These are phyloP conservation scores for Todiramphus saurophagus DNA, from an alignment of 2,113 vertebrate species.

Conservation along the genomic window DNA sequence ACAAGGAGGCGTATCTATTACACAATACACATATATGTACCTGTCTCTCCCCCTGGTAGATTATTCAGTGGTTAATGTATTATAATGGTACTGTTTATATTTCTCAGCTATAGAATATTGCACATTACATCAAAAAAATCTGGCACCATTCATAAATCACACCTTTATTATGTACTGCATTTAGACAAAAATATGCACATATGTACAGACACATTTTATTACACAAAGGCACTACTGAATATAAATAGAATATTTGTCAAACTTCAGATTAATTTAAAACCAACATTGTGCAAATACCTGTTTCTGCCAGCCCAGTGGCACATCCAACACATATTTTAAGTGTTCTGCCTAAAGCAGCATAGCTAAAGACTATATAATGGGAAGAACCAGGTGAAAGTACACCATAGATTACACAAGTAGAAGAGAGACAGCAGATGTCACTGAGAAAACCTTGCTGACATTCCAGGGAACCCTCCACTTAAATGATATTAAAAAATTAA, in stretches of 20 bases:
- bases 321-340: background rate
- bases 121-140: background rate
- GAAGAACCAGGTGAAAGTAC: background rate
- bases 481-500: background rate
- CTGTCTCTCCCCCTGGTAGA: background rate
- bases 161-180: background rate
- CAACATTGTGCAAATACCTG: background rate
- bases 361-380: background rate
- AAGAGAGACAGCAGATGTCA: background rate
- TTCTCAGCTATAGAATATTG: background rate
- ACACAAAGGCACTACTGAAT: background rate
- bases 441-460: background rate
- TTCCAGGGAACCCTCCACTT: background rate
- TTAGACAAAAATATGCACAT: background rate
- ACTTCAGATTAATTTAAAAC: background rate
- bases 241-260: slow-evolving; percentile 24
- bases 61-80: background rate
- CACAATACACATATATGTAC: background rate
- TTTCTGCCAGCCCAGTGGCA: background rate
- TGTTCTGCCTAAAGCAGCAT: background rate
- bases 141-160: background rate
- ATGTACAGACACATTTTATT: background rate
- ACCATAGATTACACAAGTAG: background rate
- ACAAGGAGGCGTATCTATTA: background rate
- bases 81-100: background rate